A percentile compares a stretch with the other conserved stretches of the same genome.
These are phyloP conservation scores for Lampris megalopsis DNA, from an alignment of 2,113 vertebrate species.

Conservation along the genomic window DNA sequence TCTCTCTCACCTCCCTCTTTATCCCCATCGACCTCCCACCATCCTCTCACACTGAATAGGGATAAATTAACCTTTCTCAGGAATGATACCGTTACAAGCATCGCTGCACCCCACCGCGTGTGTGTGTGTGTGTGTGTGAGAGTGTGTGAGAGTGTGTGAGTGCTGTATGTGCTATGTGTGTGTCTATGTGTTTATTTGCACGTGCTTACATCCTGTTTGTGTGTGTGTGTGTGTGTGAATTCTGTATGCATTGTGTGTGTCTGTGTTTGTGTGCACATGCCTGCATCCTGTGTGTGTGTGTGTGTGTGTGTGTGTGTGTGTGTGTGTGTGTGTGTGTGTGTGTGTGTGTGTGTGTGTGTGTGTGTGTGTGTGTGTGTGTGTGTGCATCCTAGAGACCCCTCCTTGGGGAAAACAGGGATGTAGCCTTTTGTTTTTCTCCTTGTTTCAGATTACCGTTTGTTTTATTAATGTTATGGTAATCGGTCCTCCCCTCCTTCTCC, in stretches of 20 bases:
- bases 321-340: conserved; percentile 6
- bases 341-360: conserved; percentile 8
- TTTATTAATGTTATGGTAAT: conserved; percentile 81
- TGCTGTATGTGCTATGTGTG: not conserved
- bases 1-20: not conserved
- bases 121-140: not conserved
- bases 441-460: conserved; percentile 77
- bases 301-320: conserved; percentile 17
- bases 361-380: conserved; percentile 1
- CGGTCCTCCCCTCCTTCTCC: conserved; percentile 55
- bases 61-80: conserved; percentile 72
- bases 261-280: not conserved
- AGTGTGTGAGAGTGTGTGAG: not conserved
- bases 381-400: conserved; percentile 37
- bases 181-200: not conserved
- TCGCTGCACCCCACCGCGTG: conserved; percentile 55
- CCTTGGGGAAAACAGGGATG: conserved; percentile 68
- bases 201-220: not conserved
- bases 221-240: not conserved
- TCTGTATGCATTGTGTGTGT: not conserved
- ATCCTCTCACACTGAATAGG: conserved; percentile 55
- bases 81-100: conserved; percentile 76
- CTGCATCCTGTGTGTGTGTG: too few species aligned
- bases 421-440: conserved; percentile 75
- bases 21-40: conserved; percentile 2